phyloP scores from a whole-genome alignment of 2,888 invertebrate genomes.

The Euplexia lucipara region DNA sequence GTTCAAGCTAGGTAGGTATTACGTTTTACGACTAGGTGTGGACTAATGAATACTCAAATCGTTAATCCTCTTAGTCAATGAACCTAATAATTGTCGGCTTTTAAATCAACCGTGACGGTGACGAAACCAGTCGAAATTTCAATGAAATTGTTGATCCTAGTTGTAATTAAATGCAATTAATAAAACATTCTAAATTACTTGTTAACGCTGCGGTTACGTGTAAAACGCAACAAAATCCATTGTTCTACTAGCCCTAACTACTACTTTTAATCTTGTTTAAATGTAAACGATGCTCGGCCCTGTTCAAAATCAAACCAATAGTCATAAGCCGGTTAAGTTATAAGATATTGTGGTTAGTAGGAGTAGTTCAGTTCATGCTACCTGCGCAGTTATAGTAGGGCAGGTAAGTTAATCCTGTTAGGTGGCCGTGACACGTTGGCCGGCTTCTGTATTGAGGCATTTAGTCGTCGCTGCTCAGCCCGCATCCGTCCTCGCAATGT shows the following conservation, averaged over 20 bases:
- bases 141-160: background rate
- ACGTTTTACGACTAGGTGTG: conserved; percentile 16
- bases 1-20: conserved; percentile 27
- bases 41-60: conserved; percentile 1
- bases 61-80: conserved; percentile 42
- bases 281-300: conserved; percentile 63
- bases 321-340: conserved; percentile 83
- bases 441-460: conserved; percentile 86
- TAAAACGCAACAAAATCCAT: conserved; percentile 15
- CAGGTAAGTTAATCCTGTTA: conserved; percentile 90
- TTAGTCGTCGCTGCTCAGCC: conserved; percentile 77
- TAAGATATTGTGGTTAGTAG: conserved; percentile 75
- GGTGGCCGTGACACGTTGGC: conserved; percentile 90
- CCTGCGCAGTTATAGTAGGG: conserved; percentile 88
- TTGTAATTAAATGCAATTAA: background rate
- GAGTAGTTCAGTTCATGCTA: conserved; percentile 80
- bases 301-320: conserved; percentile 75
- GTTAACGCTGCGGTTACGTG: background rate
- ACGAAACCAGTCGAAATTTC: background rate
- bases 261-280: conserved; percentile 56
- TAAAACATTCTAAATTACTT: background rate
- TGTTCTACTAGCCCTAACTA: conserved; percentile 25
- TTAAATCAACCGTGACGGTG: conserved; percentile 13
- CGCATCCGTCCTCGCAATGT: conserved; percentile 85
- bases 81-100: conserved; percentile 18